Percentiles rank a stretch among this genome's conserved stretches.
These are phyloP conservation scores for Lepilemur septentrionalis DNA, from an alignment of 2,797 vertebrate genomes.

Conservation along the genomic window DNA sequence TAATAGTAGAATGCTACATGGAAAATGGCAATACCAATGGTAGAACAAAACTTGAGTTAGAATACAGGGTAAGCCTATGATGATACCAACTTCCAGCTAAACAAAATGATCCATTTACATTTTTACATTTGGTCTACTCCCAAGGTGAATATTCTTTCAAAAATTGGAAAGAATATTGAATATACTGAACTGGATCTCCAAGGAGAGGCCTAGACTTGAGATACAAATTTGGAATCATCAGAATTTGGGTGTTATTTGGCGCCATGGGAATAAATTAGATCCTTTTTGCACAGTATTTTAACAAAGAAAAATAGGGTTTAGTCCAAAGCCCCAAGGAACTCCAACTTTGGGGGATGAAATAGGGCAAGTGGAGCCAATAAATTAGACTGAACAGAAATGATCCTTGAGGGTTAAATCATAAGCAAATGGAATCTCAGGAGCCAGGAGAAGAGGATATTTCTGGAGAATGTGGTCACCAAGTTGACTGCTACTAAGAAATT, in stretches of 20 bases:
- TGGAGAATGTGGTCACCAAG: neutral
- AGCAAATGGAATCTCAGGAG: neutral
- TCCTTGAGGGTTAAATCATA: neutral
- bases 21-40: neutral
- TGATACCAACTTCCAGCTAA: neutral
- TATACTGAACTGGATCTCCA: neutral
- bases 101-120: neutral
- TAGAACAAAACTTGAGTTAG: conserved; percentile 11
- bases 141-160: neutral
- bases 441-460: neutral
- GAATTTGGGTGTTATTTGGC: neutral
- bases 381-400: neutral
- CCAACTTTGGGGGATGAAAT: neutral
- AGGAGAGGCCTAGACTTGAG: neutral
- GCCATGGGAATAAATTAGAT: neutral
- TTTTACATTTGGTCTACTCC: conserved; percentile 24
- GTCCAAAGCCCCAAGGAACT: neutral
- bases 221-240: neutral
- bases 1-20: neutral
- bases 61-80: neutral
- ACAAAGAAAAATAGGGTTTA: neutral
- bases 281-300: neutral
- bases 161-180: neutral
- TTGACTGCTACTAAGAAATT: neutral
- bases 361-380: neutral